Percentiles rank a stretch among this genome's conserved stretches.
Conservation (phyloP, 2,113 vertebrate species). For the Ascaphus truei region DNA sequence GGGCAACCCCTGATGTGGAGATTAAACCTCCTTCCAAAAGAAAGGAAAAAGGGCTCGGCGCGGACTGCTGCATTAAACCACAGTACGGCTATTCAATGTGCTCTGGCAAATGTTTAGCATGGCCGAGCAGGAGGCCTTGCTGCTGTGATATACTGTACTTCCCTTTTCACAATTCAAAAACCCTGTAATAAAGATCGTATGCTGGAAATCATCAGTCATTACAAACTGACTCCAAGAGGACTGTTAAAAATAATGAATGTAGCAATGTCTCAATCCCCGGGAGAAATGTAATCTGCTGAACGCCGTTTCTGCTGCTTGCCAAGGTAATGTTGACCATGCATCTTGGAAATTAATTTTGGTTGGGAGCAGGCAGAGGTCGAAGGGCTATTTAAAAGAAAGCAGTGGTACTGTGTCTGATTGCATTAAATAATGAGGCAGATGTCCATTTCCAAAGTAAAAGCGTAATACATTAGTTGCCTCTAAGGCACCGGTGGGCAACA, state of each 20-base stretch:
- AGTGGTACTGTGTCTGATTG: not conserved
- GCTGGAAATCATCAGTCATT: constrained; percentile 24
- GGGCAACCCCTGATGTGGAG: too few relatives aligned
- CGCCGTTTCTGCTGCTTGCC: not conserved
- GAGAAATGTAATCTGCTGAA: constrained; percentile 15
- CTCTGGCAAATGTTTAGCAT: too few relatives aligned
- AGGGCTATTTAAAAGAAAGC: not conserved
- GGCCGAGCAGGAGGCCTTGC: too few relatives aligned
- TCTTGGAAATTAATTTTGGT: not conserved
- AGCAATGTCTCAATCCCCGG: constrained; percentile 15
- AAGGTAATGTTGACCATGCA: not conserved
- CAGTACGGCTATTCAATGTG: too few relatives aligned
- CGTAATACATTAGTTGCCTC: too few relatives aligned
- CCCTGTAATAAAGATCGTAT: not conserved
- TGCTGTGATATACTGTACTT: not conserved
- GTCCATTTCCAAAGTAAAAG: too few relatives aligned
- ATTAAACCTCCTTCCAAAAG: too few relatives aligned
- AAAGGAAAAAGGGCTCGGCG: too few relatives aligned
- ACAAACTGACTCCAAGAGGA: constrained; percentile 7
- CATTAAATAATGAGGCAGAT: not conserved
- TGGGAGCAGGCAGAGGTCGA: not conserved
- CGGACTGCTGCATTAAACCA: too few relatives aligned
- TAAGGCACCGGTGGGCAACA: too few relatives aligned
- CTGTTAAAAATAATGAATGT: constrained; percentile 18
- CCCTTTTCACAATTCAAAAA: not conserved